phyloP scores from a whole-genome alignment of 2,113 vertebrate species.

The Hyperoodon ampullatus region DNA sequence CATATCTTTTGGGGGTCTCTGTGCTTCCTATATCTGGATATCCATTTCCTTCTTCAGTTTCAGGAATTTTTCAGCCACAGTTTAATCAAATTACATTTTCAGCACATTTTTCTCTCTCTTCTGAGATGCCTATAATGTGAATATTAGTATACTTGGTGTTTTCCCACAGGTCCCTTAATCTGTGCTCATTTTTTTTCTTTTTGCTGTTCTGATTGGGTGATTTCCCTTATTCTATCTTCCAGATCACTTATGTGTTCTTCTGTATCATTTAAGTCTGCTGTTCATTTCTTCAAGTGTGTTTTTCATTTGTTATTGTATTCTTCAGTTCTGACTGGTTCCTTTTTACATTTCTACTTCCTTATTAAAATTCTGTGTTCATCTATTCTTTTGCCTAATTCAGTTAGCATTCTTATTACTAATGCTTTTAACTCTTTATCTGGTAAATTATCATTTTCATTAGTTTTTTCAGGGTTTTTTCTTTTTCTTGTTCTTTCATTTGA shows the following conservation, averaged over 20 bases:
- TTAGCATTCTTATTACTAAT: background rate
- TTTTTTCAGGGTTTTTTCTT: no score
- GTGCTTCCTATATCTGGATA: background rate
- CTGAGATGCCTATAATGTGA: background rate
- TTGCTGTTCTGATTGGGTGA: background rate
- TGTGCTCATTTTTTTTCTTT: background rate
- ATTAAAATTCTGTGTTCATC: background rate
- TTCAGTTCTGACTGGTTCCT: background rate
- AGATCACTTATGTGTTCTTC: background rate
- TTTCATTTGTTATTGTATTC: background rate
- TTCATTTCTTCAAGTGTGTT: background rate
- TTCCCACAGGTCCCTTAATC: background rate
- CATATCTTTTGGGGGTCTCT: background rate
- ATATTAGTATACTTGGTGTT: background rate
- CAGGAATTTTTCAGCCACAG: background rate
- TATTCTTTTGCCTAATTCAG: background rate
- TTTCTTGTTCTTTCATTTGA: no score
- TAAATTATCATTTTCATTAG: no score
- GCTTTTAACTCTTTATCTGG: background rate
- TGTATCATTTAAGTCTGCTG: background rate
- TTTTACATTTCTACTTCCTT: background rate
- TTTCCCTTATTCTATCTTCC: background rate
- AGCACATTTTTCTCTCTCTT: background rate
- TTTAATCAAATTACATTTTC: background rate
- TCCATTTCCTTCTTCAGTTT: background rate